A percentile compares a stretch with the other conserved stretches of the same genome.
Conservation (phyloP, 2,888 invertebrate genomes). For the Phrixothrix hirtus region DNA sequence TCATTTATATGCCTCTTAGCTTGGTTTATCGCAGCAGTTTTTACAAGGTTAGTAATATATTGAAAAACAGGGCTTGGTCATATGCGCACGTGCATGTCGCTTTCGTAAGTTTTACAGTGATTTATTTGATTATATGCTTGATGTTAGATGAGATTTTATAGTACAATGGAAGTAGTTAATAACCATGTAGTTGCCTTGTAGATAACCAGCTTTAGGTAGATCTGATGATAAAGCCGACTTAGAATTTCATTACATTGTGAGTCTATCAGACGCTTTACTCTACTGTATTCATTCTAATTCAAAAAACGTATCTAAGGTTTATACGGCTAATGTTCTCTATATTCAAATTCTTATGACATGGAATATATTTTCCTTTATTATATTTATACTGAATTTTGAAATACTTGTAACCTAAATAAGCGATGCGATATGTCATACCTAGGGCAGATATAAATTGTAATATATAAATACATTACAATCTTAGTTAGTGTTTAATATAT, state of each 20-base stretch:
- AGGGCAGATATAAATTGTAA: too few relatives aligned
- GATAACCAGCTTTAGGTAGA: slow-evolving; percentile 23
- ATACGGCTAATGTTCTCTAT: slow-evolving; percentile 4
- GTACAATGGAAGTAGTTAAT: slow-evolving; percentile 21
- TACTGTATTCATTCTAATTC: slow-evolving; percentile 19
- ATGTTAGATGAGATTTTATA: slow-evolving; percentile 21
- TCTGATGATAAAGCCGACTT: slow-evolving; percentile 23
- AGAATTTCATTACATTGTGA: slow-evolving; percentile 20
- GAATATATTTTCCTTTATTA: not conserved
- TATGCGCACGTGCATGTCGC: slow-evolving; percentile 24
- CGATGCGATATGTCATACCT: too few relatives aligned
- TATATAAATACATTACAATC: too few relatives aligned
- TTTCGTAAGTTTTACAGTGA: slow-evolving; percentile 22
- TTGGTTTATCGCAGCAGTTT: slow-evolving; percentile 82
- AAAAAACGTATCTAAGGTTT: slow-evolving; percentile 19
- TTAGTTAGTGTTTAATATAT: too few relatives aligned
- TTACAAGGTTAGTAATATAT: slow-evolving; percentile 72
- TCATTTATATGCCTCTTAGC: slow-evolving; percentile 79
- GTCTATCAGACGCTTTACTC: slow-evolving; percentile 13
- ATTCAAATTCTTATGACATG: slow-evolving; percentile 6
- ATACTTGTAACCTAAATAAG: too few relatives aligned
- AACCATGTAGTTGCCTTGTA: slow-evolving; percentile 21
- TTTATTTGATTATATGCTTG: slow-evolving; percentile 28
- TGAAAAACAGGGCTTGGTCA: slow-evolving; percentile 6
- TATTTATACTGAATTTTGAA: too few relatives aligned